Percentiles rank a stretch among this genome's conserved stretches.
Conservation (phyloP, 2,888 invertebrate genomes). For the Troides helena region DNA sequence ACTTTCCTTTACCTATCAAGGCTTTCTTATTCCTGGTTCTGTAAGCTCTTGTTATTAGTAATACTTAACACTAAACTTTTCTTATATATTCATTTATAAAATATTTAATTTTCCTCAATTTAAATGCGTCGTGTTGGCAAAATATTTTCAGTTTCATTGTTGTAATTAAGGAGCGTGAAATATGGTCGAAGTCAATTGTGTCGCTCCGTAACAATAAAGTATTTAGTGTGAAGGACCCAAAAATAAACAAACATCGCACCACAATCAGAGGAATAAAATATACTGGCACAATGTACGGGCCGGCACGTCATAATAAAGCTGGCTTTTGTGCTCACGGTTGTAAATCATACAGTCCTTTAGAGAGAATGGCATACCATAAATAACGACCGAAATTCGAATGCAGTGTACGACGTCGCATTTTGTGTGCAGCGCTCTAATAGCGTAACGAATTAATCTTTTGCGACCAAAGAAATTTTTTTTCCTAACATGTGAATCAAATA, state of each 20-base stretch:
- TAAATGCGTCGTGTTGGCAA: conserved; percentile 48
- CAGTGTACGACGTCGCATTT: conserved; percentile 60
- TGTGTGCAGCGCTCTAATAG: conserved; percentile 65
- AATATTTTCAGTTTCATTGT: conserved; percentile 51
- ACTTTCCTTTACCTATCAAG: conserved; percentile 35
- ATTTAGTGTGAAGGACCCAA: conserved; percentile 73
- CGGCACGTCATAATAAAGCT: conserved; percentile 77
- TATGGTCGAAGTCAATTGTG: conserved; percentile 65
- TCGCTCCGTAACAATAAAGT: conserved; percentile 66
- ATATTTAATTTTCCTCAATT: conserved; percentile 18
- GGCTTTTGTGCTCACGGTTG: conserved; percentile 71
- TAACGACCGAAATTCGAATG: conserved; percentile 69
- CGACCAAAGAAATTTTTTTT: conserved; percentile 58
- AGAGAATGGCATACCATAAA: conserved; percentile 76
- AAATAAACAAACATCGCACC: conserved; percentile 75
- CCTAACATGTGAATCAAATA: background rate
- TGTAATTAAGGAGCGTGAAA: conserved; percentile 71
- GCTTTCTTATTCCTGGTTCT: conserved; percentile 25
- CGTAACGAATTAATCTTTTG: conserved; percentile 74
- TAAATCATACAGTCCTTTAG: conserved; percentile 78
- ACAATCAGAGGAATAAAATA: conserved; percentile 73
- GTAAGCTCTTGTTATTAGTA: conserved; percentile 26
- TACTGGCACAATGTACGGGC: conserved; percentile 72
- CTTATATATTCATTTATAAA: background rate
- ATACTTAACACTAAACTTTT: conserved; percentile 3